Conservation (phyloP, 2,888 invertebrate species). For the Polietes domitor region DNA sequence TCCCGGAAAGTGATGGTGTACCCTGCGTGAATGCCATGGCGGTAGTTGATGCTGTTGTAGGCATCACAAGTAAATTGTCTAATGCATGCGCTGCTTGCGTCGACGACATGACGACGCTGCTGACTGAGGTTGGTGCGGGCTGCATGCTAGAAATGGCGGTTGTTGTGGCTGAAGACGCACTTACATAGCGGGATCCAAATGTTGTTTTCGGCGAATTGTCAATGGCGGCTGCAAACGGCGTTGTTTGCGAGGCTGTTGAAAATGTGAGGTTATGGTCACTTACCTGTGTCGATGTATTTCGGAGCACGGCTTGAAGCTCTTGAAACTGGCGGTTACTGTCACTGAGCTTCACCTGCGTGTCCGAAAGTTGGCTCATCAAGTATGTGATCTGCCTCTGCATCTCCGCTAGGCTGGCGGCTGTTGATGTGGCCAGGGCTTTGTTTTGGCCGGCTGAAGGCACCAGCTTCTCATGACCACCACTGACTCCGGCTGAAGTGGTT, state of each 20-base stretch:
- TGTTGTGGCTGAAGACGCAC: background rate
- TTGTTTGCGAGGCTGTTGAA: background rate
- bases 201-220: background rate
- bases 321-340: slow-evolving; percentile 31
- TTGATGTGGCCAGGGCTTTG: background rate
- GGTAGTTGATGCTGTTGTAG: no score
- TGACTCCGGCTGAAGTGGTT: background rate
- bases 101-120: slow-evolving; percentile 4
- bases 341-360: slow-evolving; percentile 1
- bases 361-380: slow-evolving; percentile 24
- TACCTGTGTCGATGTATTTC: background rate
- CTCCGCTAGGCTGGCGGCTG: background rate
- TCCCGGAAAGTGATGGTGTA: no score
- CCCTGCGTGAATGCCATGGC: no score
- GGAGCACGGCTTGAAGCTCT: background rate
- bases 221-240: background rate
- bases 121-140: background rate
- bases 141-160: background rate
- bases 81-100: slow-evolving; percentile 14
- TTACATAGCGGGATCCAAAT: background rate
- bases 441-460: background rate
- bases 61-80: no score
- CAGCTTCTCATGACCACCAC: background rate
- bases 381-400: slow-evolving; percentile 41
- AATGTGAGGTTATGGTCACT: slow-evolving; percentile 34